Conservation (phyloP, 2,113 vertebrate genomes). For the Clupea harengus region DNA sequence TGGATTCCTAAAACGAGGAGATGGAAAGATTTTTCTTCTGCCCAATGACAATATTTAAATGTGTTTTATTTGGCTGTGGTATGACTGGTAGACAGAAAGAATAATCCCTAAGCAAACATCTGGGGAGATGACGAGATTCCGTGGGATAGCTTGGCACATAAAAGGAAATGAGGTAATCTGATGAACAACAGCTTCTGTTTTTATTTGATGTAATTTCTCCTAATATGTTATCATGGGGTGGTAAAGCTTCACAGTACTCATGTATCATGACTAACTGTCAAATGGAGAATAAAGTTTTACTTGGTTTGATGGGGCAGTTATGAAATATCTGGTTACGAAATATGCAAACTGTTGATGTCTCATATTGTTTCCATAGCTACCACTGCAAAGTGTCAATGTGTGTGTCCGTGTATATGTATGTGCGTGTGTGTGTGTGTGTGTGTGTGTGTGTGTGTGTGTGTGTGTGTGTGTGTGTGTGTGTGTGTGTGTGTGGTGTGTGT, state of each 20-base stretch:
- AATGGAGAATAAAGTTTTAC: not conserved
- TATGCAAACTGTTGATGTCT: slow-evolving; percentile 10
- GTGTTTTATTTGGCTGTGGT: not conserved
- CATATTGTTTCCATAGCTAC: slow-evolving; percentile 4
- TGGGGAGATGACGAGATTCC: not conserved
- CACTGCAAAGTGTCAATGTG: not conserved
- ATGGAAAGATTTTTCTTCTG: slow-evolving; percentile 39
- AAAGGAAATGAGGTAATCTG: no score
- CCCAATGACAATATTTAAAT: not conserved
- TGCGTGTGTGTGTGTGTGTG: not conserved
- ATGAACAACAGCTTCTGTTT: not conserved
- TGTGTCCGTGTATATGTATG: not conserved
- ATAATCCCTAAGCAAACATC: not conserved
- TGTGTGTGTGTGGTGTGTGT: not conserved
- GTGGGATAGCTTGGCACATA: not conserved
- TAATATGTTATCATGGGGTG: not conserved
- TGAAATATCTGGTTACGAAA: not conserved
- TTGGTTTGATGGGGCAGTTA: not conserved
- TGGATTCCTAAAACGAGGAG: slow-evolving; percentile 72
- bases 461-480: not conserved
- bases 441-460: not conserved
- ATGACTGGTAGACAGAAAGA: not conserved
- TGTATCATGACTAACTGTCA: not conserved
- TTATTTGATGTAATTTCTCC: not conserved
- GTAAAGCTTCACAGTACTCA: not conserved